Base-by-base conservation (phyloP, 2,888 invertebrate species). In the Spodoptera picta region DNA sequence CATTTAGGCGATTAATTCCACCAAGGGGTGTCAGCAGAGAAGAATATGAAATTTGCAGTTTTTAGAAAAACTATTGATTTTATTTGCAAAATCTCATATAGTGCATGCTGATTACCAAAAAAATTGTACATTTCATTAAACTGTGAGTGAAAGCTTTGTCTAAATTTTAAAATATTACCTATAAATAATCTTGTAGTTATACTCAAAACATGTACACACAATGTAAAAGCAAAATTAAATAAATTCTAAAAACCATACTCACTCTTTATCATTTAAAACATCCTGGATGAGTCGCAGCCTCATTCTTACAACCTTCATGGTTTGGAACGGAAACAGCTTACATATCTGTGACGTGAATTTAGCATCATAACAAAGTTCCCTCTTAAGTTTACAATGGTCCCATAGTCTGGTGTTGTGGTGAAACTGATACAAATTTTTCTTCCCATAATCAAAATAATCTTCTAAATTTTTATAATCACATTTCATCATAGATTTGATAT, bases 351-450 rank as follows among this genome's bases (percentile, higher is more conserved):
- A 96, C 61, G 97, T 96, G 92, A 98, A 98, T 47, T 95, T 92
- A 72, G 92, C 85, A 86, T 95, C 94, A 83, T 87, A 87, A 87
- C 95, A 95, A 81, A 94, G 83, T 73, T 93, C 91, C 84, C 90
- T 93, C 85, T 91, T 93, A 92, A 90, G 90, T 90, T 95, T 95
- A 92, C 98, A 98, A 79, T 97, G 96, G 84, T 96, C 95, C 98
- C 98, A 98, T 81, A 98, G 94, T 80, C 98, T 95, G 64, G 96
- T 96, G 89, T 98, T 98, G 88, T 98, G 98, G 87, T 96, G 97
- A 87, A 98, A 98, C 79, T 98, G 95, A 95, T 97, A 97, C 69
- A 96, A 95, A 91, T 98, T 97, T 42, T 94, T 94, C 89, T 95
- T 96, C 3, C 98, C 98, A 91, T 96, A 98, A 56, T 96, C 95